Conservation (phyloP, 1,140 invertebrate genomes). For the Bradynema listronoti region DNA sequence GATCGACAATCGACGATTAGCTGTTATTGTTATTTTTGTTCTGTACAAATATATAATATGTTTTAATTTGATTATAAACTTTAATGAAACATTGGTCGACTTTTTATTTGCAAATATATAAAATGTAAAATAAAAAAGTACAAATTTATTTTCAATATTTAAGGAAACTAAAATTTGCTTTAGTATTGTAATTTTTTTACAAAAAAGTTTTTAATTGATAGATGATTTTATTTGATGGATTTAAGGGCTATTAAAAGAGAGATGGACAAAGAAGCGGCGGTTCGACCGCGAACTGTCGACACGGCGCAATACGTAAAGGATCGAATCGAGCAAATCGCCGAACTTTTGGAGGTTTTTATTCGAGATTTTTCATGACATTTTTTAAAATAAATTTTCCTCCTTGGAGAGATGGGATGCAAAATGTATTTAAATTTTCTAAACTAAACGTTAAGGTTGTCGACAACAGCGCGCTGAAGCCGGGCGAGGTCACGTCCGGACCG, state of each 20-base stretch:
- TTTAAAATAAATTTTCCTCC: too few species aligned
- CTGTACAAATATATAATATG: too few species aligned
- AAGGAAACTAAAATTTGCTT: background rate
- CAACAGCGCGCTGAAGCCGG: conserved; percentile 10
- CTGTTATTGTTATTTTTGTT: background rate
- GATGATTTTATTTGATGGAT: background rate
- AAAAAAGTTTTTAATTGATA: background rate
- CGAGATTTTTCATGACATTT: too few species aligned
- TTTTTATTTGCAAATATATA: background rate
- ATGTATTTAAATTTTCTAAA: background rate
- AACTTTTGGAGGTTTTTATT: conserved; percentile 42
- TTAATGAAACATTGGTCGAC: background rate
- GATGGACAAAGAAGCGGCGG: conserved; percentile 7
- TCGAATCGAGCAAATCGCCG: conserved; percentile 36
- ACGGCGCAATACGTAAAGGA: conserved; percentile 42
- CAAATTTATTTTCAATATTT: background rate
- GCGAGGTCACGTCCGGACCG: conserved; percentile 28
- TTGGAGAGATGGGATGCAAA: too few species aligned
- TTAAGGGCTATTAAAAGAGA: conserved; percentile 11
- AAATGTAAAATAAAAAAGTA: background rate
- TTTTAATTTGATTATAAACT: background rate
- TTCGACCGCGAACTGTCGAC: conserved; percentile 33
- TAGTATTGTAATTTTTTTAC: background rate
- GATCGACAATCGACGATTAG: background rate
- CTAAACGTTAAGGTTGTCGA: conserved; percentile 23